Percentiles rank a stretch among this genome's conserved stretches.
Evolutionary conservation across 2,797 vertebrate genomes (phyloP).

Genomic region (Cossypha caffra): DNA sequence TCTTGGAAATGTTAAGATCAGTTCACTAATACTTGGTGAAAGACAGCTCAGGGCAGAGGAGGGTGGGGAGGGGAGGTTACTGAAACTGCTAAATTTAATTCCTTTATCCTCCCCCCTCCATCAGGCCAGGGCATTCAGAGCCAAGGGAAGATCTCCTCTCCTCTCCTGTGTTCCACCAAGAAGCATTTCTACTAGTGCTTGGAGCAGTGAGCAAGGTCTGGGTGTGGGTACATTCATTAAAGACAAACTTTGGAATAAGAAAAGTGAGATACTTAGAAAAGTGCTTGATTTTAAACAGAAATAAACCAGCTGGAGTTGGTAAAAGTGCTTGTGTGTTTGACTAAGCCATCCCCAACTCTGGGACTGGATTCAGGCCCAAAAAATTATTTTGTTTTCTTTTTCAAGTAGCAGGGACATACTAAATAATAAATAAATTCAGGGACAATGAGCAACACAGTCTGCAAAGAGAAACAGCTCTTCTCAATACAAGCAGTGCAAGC

Average conservation of each 20-base stretch:
- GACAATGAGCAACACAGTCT: background rate
- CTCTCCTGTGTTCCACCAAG: background rate
- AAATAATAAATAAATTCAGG: background rate
- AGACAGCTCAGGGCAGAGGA: background rate
- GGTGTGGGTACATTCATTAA: background rate
- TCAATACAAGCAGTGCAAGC: background rate
- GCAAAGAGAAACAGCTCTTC: background rate
- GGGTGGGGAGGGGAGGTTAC: background rate
- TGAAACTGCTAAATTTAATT: background rate
- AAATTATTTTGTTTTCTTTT: background rate
- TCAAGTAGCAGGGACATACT: background rate
- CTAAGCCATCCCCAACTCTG: background rate
- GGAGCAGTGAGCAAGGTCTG: background rate
- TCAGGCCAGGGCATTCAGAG: rapidly evolving
- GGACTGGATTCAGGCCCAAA: background rate
- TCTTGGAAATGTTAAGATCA: background rate
- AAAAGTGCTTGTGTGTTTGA: background rate
- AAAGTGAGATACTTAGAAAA: background rate
- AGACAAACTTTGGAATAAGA: background rate
- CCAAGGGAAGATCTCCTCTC: background rate
- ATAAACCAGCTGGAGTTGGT: background rate
- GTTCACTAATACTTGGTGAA: background rate
- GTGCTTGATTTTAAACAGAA: background rate
- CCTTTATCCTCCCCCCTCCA: background rate
- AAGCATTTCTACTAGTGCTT: background rate